Evolutionary conservation across 2,888 invertebrate genomes (phyloP).

Genomic region (Caenorhabditis parvicauda): DNA sequence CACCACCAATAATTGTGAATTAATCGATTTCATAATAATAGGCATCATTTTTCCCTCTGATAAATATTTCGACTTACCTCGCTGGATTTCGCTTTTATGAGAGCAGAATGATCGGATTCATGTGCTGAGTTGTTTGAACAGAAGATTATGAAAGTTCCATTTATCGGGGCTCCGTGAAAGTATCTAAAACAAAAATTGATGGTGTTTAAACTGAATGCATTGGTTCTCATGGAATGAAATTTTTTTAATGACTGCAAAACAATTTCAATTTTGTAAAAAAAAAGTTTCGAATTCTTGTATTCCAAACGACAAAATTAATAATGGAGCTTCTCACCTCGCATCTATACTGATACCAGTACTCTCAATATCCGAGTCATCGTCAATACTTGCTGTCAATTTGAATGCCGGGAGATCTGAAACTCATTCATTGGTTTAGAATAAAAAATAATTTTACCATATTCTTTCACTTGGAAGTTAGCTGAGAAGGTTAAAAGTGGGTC

Average conservation of each 20-base stretch:
- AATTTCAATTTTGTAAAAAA: not conserved
- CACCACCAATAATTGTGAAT: too few species aligned
- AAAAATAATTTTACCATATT: constrained; percentile 24
- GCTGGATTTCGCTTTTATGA: too few species aligned
- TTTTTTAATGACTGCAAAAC: constrained; percentile 4
- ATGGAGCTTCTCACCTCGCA: constrained; percentile 16
- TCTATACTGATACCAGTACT: constrained; percentile 14
- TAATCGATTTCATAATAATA: too few species aligned
- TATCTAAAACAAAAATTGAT: constrained; percentile 8
- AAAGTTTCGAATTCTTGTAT: too few species aligned
- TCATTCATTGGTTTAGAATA: not conserved
- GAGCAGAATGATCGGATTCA: not conserved
- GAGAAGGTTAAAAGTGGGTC: constrained; percentile 20
- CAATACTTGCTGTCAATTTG: constrained; percentile 11
- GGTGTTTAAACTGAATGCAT: constrained; percentile 14
- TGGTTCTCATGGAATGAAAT: constrained; percentile 15
- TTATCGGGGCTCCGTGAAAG: constrained; percentile 12
- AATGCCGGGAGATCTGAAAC: constrained; percentile 32
- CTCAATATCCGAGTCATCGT: constrained; percentile 8
- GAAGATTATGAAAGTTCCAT: constrained; percentile 10
- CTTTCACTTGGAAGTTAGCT: constrained; percentile 25
- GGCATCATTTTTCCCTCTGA: not conserved
- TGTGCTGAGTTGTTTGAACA: constrained; percentile 2
- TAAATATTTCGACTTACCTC: too few species aligned
- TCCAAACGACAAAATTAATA: not conserved